Base-by-base conservation (phyloP, 2,888 invertebrate genomes). In the Spialia ferax region DNA sequence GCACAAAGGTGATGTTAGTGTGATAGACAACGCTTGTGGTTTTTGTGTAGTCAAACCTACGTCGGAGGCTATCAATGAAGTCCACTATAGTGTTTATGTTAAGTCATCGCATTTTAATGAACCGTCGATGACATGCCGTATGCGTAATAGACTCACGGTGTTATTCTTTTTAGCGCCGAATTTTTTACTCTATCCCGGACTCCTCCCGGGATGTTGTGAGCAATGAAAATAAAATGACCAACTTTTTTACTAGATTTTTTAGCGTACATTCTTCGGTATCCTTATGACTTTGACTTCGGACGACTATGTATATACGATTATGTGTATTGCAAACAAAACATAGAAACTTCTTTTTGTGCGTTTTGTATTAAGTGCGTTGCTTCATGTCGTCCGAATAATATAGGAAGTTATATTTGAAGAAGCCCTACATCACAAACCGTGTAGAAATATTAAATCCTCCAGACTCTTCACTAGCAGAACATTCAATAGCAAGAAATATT, bases 101-200 rank as follows among this genome's bases (percentile, higher is more conserved):
- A 85, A 93, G 93, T 93, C 93, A 93, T 93, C 91, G 91, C 79
- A 87, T 93, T 93, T 93, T 93, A 93, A 93, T 93, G 93, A 93
- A 93, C 87, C 88, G 83, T 86, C 91, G 93, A 93, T 93, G 93
- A 93, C 93, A 92, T 89, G 93, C 92, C 86, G 87, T 89, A 92
- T 89, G 85, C 86, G 89, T 93, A 92, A 93, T 92, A 90, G 93
- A 93, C 90, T 89, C 86, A 81, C 87, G 81, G 86, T 85, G 89
- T 88, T 89, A 89, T 92, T 91, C 91, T 91, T 92, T 92, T 92
- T 90, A 89, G 88, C 88, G 87, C 86, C 87, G 88, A 88, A 85
- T 88, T 90, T 93, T 91, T 91, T 91, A 86, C 75, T 71, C 71
- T 70, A 74, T 75, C 79, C 72, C 75, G 75, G 71, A 69, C 75